phyloP scores from a whole-genome alignment of 2,888 invertebrate species.

The Mantis religiosa region DNA sequence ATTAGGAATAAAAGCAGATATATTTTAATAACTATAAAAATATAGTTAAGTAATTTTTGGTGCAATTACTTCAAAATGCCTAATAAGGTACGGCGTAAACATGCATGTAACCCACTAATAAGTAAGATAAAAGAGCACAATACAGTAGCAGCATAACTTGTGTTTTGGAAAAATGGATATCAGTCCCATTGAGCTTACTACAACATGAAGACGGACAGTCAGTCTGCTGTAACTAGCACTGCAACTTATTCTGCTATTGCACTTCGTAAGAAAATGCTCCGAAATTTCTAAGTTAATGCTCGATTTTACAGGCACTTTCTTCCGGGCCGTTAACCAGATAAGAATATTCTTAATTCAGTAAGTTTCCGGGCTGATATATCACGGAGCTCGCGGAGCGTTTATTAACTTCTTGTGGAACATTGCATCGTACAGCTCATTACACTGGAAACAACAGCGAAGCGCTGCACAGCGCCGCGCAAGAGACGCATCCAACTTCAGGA shows the following conservation, averaged over 20 bases:
- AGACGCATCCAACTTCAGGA: too few relatives aligned
- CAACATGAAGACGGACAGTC: neutral
- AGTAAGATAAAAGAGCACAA: too few relatives aligned
- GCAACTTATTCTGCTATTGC: neutral
- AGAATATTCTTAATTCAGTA: neutral
- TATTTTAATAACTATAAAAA: too few relatives aligned
- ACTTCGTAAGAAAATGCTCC: neutral
- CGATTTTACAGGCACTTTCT: neutral
- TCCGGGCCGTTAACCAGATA: constrained; percentile 1
- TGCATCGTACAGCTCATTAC: neutral
- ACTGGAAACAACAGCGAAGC: neutral
- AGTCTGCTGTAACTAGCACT: neutral
- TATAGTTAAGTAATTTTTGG: too few relatives aligned
- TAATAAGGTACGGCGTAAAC: too few relatives aligned
- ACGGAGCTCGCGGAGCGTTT: neutral
- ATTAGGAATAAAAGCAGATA: too few relatives aligned
- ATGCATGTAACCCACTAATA: too few relatives aligned
- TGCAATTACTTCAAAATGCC: too few relatives aligned
- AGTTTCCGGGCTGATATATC: neutral
- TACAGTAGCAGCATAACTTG: too few relatives aligned
- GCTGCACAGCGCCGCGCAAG: too few relatives aligned
- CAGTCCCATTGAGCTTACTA: neutral
- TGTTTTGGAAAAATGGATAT: too few relatives aligned
- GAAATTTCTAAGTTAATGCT: neutral
- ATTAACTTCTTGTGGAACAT: neutral